Evolutionary conservation across 2,797 vertebrate genomes (phyloP), one percentile per base, ranked within the genome.

Genomic region (Coccyzus lansbergi): DNA sequence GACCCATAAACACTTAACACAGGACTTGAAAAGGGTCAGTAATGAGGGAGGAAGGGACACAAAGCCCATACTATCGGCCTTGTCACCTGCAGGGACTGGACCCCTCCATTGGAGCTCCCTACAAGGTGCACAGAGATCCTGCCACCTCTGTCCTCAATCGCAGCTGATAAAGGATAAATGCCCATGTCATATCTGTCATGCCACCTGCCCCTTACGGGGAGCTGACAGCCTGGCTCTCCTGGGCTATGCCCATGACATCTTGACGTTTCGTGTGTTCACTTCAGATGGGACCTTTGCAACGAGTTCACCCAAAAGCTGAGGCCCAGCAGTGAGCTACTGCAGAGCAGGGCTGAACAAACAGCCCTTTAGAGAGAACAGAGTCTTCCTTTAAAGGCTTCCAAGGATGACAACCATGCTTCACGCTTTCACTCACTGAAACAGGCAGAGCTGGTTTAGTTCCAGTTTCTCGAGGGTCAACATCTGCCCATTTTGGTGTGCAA

Each of bases 201-300:
- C 87, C 83, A 60, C 79, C 58, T 85, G 53, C 42, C 34, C 64
- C 69, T 72, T 75, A 52, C 34, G n/a, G 53, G 21, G 29, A 67
- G 83, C 38, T 11, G 46, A 33, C 4, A 62, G 78, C 79, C 53
- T 46, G 33, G 33, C 13, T 75, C 36, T 65, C 46, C 33, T 15
- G 21, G 17, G 22, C 34, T 53, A 16, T 33, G 18, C 49, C 56
- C 46, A 29, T 25, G 31, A 3, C 44, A 56, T 12, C 64, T 34
- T 15, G 9, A 24, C 6, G 26, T 13, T 21, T 13, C 53, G 17
- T 58, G 15, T 0, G 12, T 4, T 11, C 7, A 0, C 20, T 15
- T 28, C 51, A 21, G 36, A 12, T 6, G 34, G 53, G 31, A 71
- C 53, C 53, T 58, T 15, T 17, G 42, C 48, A 79, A 68, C 55